These are phyloP conservation scores for Eolophus roseicapilla DNA, from an alignment of 2,113 vertebrate genomes.

Conservation along the genomic window DNA sequence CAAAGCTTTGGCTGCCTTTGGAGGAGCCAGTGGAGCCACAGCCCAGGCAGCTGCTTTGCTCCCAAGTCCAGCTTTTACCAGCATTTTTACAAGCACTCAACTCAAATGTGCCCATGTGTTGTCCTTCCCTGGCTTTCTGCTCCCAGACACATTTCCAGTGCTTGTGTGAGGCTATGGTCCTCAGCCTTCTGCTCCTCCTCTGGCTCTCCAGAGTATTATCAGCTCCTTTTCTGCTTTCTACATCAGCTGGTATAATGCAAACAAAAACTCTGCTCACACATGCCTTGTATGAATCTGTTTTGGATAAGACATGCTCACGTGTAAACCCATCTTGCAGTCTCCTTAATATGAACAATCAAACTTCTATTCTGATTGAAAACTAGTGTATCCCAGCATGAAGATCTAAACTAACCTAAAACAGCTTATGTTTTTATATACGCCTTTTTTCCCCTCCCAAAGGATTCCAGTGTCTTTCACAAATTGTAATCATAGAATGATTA, in stretches of 20 bases:
- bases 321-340: neutral
- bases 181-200: neutral
- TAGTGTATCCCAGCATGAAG: neutral
- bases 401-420: neutral
- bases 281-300: neutral
- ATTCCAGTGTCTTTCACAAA: neutral
- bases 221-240: neutral
- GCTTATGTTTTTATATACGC: neutral
- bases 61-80: neutral
- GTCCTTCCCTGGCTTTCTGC: neutral
- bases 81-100: neutral
- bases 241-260: neutral
- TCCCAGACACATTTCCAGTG: neutral
- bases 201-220: neutral
- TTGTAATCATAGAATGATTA: neutral
- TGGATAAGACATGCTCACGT: neutral
- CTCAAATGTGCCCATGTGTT: accelerated
- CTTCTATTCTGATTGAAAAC: neutral
- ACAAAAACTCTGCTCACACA: accelerated
- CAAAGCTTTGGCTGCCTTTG: neutral
- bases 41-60: neutral
- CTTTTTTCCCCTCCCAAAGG: neutral
- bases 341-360: neutral
- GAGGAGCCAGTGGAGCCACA: neutral
- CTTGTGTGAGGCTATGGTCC: neutral